A percentile compares a stretch with the other conserved stretches of the same genome.
Conservation (phyloP, 2,113 vertebrate genomes). For the Forbesichthys papilliferus region DNA sequence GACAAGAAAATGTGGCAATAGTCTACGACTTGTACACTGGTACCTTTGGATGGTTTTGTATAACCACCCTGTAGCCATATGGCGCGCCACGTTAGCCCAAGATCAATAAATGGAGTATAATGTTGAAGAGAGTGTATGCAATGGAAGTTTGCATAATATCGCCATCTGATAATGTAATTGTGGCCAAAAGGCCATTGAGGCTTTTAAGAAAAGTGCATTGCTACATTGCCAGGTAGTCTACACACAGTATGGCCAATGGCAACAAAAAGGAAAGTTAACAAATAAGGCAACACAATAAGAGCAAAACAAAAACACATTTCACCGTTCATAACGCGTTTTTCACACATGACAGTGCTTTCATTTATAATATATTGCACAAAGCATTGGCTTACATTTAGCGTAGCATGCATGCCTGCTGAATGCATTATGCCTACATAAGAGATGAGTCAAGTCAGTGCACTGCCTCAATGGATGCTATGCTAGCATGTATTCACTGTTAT, state of each 20-base stretch:
- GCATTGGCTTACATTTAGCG: neutral
- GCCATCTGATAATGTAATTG: neutral
- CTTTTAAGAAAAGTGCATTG: neutral
- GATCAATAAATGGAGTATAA: neutral
- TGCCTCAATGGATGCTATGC: neutral
- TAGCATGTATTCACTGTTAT: neutral
- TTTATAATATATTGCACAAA: neutral
- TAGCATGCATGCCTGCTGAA: neutral
- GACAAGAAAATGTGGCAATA: too few relatives aligned
- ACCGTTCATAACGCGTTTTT: too few relatives aligned
- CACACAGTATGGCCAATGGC: neutral
- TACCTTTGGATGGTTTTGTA: too few relatives aligned
- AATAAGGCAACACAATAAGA: too few relatives aligned
- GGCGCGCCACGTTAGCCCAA: too few relatives aligned
- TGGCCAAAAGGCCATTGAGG: neutral
- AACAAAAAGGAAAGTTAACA: too few relatives aligned
- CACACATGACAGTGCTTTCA: too few relatives aligned
- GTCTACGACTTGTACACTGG: too few relatives aligned
- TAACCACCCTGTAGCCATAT: too few relatives aligned
- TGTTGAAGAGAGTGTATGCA: neutral
- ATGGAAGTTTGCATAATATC: neutral
- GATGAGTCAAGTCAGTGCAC: neutral
- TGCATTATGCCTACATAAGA: constrained; percentile 42
- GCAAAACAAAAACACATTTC: too few relatives aligned
- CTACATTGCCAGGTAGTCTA: neutral